A percentile compares a stretch with the other conserved stretches of the same genome.
phyloP scores from a whole-genome alignment of 2,888 invertebrate genomes.

The Merodon equestris region DNA sequence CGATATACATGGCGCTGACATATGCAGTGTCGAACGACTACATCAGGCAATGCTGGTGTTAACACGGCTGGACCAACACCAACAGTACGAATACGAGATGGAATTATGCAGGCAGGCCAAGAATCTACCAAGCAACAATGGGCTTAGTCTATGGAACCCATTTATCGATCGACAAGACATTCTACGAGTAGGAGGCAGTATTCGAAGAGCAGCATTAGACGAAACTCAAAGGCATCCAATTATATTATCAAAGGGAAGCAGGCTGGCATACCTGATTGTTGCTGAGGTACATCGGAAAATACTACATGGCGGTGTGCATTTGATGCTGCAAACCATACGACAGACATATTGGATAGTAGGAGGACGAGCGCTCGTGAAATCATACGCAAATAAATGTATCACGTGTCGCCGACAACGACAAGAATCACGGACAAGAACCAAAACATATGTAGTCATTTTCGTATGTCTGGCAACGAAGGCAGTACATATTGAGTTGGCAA shows the following conservation, averaged over 20 bases:
- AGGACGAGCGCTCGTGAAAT: constrained; percentile 26
- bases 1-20: neutral
- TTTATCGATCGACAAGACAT: constrained; percentile 12
- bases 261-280: constrained; percentile 9
- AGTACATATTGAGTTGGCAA: constrained; percentile 24
- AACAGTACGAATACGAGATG: constrained; percentile 19
- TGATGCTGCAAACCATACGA: constrained; percentile 11
- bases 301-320: constrained; percentile 14
- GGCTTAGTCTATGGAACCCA: constrained; percentile 23
- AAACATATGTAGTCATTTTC: constrained; percentile 13
- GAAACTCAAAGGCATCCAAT: constrained; percentile 21
- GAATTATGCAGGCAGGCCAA: constrained; percentile 13
- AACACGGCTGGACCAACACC: constrained; percentile 17
- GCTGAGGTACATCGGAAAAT: constrained; percentile 2
- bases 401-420: constrained; percentile 21
- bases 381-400: constrained; percentile 26
- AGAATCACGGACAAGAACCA: no score
- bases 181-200: constrained; percentile 35
- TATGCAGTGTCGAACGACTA: constrained; percentile 7
- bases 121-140: constrained; percentile 16
- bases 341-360: constrained; percentile 23
- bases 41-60: constrained; percentile 3
- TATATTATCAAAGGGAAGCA: constrained; percentile 21
- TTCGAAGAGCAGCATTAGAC: constrained; percentile 22
- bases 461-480: constrained; percentile 16